Evolutionary conservation across 2,888 invertebrate genomes (phyloP).

Genomic region (Machimus rusticus): DNA sequence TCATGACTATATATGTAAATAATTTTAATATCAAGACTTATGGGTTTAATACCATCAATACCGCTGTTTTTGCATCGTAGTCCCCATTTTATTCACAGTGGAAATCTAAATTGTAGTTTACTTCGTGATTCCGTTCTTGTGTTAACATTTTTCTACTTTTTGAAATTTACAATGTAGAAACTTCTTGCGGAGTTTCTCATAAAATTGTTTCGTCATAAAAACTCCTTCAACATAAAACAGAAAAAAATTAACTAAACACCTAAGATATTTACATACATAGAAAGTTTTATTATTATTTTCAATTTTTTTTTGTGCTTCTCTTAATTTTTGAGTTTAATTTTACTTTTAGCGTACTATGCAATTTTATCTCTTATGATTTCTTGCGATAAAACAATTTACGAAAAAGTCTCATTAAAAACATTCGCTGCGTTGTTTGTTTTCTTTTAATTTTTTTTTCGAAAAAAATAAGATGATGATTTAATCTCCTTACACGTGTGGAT

Average conservation of each 20-base stretch:
- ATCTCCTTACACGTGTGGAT: not conserved
- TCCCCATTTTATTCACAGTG: not conserved
- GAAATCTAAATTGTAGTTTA: not conserved
- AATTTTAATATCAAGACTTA: not conserved
- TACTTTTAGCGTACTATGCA: not conserved
- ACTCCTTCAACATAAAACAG: not conserved
- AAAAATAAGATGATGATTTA: not conserved
- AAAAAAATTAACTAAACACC: not conserved
- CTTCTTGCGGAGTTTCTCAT: not conserved
- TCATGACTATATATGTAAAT: not conserved
- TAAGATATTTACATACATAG: slow-evolving; percentile 7
- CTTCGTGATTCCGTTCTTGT: slow-evolving; percentile 15
- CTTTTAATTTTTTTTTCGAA: not conserved
- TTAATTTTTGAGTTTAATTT: not conserved
- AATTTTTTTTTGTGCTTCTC: not conserved
- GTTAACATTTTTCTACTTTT: slow-evolving; percentile 18
- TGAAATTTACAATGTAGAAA: not conserved
- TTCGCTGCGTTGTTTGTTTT: not conserved
- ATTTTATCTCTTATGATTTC: not conserved
- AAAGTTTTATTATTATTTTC: not conserved
- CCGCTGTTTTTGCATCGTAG: not conserved
- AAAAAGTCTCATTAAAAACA: not conserved
- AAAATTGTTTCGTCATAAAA: not conserved
- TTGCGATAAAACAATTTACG: not conserved
- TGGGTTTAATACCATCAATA: not conserved